phyloP scores from a whole-genome alignment of 2,797 vertebrate species.

The Acanthurus tractus region DNA sequence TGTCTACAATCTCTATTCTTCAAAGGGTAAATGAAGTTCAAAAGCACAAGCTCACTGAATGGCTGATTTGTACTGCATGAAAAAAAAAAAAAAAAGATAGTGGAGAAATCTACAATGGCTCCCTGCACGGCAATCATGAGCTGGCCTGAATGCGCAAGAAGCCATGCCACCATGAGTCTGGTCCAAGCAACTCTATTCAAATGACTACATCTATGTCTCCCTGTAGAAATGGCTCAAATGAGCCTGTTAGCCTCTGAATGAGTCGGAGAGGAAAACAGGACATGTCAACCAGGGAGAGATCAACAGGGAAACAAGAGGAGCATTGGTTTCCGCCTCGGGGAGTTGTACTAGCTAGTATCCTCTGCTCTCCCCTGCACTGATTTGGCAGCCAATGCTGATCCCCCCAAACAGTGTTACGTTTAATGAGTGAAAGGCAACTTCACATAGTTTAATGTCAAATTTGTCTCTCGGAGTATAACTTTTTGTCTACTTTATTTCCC shows the following conservation, averaged over 20 bases:
- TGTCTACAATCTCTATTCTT: constrained; percentile 49
- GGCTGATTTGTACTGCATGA: constrained; percentile 68
- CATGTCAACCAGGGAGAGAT: constrained; percentile 86
- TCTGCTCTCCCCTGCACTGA: constrained; percentile 73
- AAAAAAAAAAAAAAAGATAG: constrained; percentile 44
- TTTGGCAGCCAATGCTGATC: constrained; percentile 79
- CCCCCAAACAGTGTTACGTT: constrained; percentile 67
- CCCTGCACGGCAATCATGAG: constrained; percentile 71
- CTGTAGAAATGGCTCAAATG: constrained; percentile 81
- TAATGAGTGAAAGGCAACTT: constrained; percentile 76
- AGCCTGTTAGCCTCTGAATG: constrained; percentile 81
- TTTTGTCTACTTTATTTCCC: constrained; percentile 50
- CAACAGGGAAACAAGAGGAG: constrained; percentile 84
- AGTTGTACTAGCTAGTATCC: constrained; percentile 73
- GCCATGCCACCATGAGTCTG: constrained; percentile 78
- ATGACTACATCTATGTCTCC: constrained; percentile 78
- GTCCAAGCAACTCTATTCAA: constrained; percentile 81
- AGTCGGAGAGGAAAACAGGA: constrained; percentile 79
- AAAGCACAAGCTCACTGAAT: constrained; percentile 61
- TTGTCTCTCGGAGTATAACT: constrained; percentile 58
- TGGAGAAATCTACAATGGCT: constrained; percentile 66
- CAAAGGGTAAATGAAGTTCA: constrained; percentile 67
- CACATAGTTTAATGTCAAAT: constrained; percentile 69
- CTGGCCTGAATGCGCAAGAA: constrained; percentile 78
- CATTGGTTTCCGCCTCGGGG: constrained; percentile 81